Percentiles rank a stretch among this genome's conserved stretches.
Evolutionary conservation across 2,888 invertebrate species (phyloP).

Genomic region (Macaria notata): DNA sequence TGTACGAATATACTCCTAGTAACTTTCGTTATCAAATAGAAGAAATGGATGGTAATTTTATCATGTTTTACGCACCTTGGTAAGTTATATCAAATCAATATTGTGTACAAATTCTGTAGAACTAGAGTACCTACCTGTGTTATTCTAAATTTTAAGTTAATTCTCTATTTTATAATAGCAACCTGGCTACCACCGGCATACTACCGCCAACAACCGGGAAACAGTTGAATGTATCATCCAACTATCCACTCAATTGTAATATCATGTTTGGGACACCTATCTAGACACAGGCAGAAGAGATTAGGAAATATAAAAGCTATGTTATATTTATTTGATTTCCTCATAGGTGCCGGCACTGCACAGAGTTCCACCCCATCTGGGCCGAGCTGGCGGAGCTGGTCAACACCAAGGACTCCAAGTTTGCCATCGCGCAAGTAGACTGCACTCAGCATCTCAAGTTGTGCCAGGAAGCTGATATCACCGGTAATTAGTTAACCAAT

Average conservation of each 20-base stretch:
- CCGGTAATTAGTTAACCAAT: constrained; percentile 66
- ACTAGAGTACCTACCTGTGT: no score
- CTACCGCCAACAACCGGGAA: no score
- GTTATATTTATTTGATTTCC: no score
- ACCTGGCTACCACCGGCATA: no score
- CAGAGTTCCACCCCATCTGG: constrained; percentile 89
- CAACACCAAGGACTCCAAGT: constrained; percentile 84
- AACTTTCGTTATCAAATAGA: constrained; percentile 84
- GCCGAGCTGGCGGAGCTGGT: constrained; percentile 87
- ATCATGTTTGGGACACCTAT: no score
- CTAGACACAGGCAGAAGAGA: no score
- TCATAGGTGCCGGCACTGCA: constrained; percentile 92
- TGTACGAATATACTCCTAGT: constrained; percentile 81
- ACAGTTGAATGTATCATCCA: no score
- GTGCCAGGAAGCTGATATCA: constrained; percentile 89
- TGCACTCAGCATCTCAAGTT: constrained; percentile 87
- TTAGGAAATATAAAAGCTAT: no score
- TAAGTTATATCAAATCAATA: constrained; percentile 56
- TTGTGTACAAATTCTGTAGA: not conserved
- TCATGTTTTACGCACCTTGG: constrained; percentile 92
- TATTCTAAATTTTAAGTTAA: no score
- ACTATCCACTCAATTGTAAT: no score
- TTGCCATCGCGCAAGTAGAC: constrained; percentile 90
- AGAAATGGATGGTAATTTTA: constrained; percentile 86
- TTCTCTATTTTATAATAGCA: no score